These are phyloP conservation scores for Entomobrya proxima DNA, from an alignment of 2,888 invertebrate genomes.

Conservation along the genomic window DNA sequence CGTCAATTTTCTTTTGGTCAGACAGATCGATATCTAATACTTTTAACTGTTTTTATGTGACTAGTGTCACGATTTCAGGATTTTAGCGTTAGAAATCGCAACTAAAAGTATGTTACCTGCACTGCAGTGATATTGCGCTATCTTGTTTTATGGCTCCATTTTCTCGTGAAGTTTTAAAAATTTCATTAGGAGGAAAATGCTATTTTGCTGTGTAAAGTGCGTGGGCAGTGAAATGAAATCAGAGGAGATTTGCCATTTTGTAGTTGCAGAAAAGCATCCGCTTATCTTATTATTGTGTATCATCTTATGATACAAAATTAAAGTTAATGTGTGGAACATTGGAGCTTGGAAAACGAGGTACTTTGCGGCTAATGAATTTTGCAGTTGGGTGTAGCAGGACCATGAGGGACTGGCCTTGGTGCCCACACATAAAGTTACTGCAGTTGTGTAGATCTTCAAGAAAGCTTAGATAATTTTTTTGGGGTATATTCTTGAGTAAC, in stretches of 20 bases:
- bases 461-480: too few species aligned
- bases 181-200: background rate
- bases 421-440: too few species aligned
- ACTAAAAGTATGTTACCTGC: too few species aligned
- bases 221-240: too few species aligned
- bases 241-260: background rate
- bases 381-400: background rate
- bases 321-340: background rate
- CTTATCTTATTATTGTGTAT: background rate
- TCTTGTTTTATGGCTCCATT: background rate
- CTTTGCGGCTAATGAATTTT: conserved; percentile 9
- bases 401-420: too few species aligned
- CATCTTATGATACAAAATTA: background rate
- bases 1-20: background rate
- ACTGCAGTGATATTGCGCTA: too few species aligned
- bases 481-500: too few species aligned
- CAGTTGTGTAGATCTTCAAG: too few species aligned
- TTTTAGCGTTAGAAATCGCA: too few species aligned
- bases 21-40: conserved; percentile 1
- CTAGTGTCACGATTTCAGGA: background rate
- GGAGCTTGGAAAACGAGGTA: background rate
- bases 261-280: background rate
- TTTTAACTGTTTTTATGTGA: conserved; percentile 14
- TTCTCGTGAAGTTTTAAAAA: background rate
- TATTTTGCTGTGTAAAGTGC: too few species aligned